Conservation (phyloP, 2,888 invertebrate genomes). For the Melanophora roralis region DNA sequence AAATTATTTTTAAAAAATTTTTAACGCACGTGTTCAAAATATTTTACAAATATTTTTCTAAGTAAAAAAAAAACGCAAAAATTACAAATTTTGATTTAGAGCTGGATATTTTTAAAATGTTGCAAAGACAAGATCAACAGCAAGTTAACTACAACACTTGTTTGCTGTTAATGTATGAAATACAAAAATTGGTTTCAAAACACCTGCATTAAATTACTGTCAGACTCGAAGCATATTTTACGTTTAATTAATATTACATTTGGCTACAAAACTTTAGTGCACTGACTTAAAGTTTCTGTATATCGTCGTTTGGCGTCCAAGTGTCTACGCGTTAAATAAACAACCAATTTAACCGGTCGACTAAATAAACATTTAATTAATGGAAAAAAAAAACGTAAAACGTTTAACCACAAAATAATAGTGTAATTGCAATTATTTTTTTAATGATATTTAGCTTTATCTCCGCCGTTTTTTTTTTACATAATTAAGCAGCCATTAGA, state of each 20-base stretch:
- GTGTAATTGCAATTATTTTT: constrained; percentile 43
- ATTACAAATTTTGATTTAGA: constrained; percentile 35
- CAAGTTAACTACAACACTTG: neutral
- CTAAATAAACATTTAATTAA: neutral
- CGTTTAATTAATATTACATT: constrained; percentile 39
- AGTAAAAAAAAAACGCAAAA: neutral
- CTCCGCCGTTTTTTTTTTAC: neutral
- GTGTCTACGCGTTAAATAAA: constrained; percentile 47
- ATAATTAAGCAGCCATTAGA: neutral
- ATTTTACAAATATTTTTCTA: neutral
- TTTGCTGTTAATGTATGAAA: neutral
- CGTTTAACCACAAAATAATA: constrained; percentile 24
- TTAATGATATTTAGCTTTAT: neutral
- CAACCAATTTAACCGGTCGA: constrained; percentile 3
- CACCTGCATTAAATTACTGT: constrained; percentile 56
- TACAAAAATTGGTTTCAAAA: constrained; percentile 46
- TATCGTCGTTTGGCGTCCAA: constrained; percentile 50
- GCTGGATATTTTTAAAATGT: constrained; percentile 16
- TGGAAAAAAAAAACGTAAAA: neutral
- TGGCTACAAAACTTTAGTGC: constrained; percentile 12
- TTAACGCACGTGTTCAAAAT: no score
- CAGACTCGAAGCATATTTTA: constrained; percentile 35
- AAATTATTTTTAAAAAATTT: no score
- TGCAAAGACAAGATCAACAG: neutral
- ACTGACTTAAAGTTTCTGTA: neutral